Conservation (phyloP, 2,113 vertebrate genomes). For the Erpornis zantholeuca region DNA sequence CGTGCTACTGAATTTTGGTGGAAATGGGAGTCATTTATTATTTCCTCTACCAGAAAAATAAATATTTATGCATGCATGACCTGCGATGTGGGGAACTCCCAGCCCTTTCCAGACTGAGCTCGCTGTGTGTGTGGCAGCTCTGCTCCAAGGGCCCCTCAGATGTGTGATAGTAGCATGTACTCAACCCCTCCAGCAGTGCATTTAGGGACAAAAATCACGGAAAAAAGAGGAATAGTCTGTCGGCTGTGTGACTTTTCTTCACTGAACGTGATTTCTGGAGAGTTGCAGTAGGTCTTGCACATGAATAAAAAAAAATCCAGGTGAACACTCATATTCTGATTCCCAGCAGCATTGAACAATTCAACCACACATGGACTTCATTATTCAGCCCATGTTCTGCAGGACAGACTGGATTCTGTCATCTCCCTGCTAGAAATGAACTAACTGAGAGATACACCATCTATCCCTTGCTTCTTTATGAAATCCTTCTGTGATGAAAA, state of each 20-base stretch:
- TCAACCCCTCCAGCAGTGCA: rapidly evolving
- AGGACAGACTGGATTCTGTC: not conserved
- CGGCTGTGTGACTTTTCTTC: not conserved
- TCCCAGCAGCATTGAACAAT: not conserved
- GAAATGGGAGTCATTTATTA: not conserved
- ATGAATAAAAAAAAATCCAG: not conserved
- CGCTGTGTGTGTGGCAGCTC: rapidly evolving
- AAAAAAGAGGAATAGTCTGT: not conserved
- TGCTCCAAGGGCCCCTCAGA: not conserved
- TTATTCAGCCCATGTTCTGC: not conserved
- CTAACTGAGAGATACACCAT: not conserved
- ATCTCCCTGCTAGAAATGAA: not conserved
- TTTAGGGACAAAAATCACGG: rapidly evolving
- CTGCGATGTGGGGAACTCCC: not conserved
- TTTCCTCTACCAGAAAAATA: not conserved
- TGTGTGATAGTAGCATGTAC: too few species aligned
- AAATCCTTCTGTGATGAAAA: not conserved
- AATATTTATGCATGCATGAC: rapidly evolving
- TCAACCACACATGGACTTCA: not conserved
- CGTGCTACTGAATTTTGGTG: not conserved
- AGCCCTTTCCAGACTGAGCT: not conserved
- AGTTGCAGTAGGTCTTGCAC: not conserved
- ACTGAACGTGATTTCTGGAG: not conserved
- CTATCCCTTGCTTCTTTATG: not conserved
- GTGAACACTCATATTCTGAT: not conserved